Evolutionary conservation across 2,113 vertebrate genomes (phyloP).

Genomic region (Thamnaconus septentrionalis): DNA sequence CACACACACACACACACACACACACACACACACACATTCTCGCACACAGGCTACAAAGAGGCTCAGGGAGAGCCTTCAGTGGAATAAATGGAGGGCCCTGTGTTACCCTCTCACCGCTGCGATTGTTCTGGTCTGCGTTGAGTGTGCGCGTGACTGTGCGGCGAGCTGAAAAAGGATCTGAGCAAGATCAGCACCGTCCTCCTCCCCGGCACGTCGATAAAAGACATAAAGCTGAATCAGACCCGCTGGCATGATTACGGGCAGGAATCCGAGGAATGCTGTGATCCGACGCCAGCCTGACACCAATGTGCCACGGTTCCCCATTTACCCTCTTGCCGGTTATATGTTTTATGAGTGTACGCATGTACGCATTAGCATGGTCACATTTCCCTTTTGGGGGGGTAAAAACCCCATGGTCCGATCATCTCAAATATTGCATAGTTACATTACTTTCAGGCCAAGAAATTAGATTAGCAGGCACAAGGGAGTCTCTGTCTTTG

Average conservation of each 20-base stretch:
- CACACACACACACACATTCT: no score
- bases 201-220: conserved; percentile 21
- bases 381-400: no score
- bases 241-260: conserved; percentile 56
- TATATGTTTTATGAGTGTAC: no score
- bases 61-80: conserved; percentile 5
- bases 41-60: not conserved
- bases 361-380: no score
- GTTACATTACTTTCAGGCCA: no score
- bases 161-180: not conserved
- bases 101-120: not conserved
- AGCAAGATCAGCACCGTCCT: conserved; percentile 27
- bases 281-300: conserved; percentile 58
- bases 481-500: no score
- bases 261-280: conserved; percentile 69
- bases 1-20: no score
- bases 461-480: no score
- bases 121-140: conserved; percentile 4
- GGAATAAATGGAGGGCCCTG: conserved; percentile 16
- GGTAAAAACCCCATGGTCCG: no score
- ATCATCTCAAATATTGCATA: no score
- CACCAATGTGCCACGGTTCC: conserved; percentile 36
- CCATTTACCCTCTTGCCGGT: no score
- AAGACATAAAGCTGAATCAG: conserved; percentile 52
- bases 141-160: conserved; percentile 1